These are phyloP conservation scores for Ophion ventricosus DNA, from an alignment of 2,888 invertebrate species.

Conservation along the genomic window DNA sequence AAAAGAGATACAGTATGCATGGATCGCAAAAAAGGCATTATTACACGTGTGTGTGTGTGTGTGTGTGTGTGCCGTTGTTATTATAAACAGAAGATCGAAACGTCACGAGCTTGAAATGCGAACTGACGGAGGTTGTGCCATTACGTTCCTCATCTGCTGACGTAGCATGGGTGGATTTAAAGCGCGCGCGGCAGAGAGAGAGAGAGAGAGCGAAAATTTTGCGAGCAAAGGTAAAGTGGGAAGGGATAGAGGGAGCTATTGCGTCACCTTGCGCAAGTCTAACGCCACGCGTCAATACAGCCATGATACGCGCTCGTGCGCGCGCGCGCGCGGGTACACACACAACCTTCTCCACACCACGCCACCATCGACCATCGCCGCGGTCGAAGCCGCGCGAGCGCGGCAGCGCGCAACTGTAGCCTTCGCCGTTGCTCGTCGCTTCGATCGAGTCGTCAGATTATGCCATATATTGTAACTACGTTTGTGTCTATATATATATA, in stretches of 20 bases:
- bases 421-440: slow-evolving; percentile 76
- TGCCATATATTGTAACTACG: slow-evolving; percentile 32
- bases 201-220: slow-evolving; percentile 39
- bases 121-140: slow-evolving; percentile 1
- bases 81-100: slow-evolving; percentile 11
- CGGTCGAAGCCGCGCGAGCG: slow-evolving; percentile 64
- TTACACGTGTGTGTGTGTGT: neutral
- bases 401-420: slow-evolving; percentile 72
- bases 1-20: neutral
- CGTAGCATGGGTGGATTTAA: slow-evolving; percentile 11
- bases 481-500: slow-evolving; percentile 2
- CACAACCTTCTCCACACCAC: slow-evolving; percentile 22
- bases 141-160: slow-evolving; percentile 15
- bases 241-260: slow-evolving; percentile 68
- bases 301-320: slow-evolving; percentile 63
- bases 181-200: neutral
- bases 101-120: neutral
- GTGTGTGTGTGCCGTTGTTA: neutral
- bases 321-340: slow-evolving; percentile 22
- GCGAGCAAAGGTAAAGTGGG: slow-evolving; percentile 15
- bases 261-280: slow-evolving; percentile 81
- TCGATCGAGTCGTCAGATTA: slow-evolving; percentile 54
- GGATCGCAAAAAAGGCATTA: neutral
- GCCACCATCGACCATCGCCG: slow-evolving; percentile 38
- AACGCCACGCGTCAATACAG: slow-evolving; percentile 80